A percentile compares a stretch with the other conserved stretches of the same genome.
phyloP scores from a whole-genome alignment of 2,797 vertebrate species.

The Coilia nasus region DNA sequence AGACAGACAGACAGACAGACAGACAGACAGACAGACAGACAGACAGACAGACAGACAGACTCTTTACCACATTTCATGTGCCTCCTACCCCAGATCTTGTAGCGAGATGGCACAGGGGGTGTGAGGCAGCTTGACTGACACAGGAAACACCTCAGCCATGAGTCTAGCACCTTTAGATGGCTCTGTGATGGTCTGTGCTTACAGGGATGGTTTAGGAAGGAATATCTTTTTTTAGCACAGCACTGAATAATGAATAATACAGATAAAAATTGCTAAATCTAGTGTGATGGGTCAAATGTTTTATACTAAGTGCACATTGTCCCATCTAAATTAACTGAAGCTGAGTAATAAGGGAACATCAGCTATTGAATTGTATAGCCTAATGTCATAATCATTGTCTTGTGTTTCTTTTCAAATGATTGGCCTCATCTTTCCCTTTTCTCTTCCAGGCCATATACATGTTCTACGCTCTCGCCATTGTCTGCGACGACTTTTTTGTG shows the following conservation, averaged over 20 bases:
- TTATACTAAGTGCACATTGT: no score
- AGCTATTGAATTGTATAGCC: no score
- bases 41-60: background rate
- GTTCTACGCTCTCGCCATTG: conserved; percentile 81
- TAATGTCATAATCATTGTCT: background rate
- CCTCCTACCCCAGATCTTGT: background rate
- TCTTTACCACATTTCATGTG: conserved; percentile 8
- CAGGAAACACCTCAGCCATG: background rate
- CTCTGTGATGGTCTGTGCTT: background rate
- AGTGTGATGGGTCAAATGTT: no score
- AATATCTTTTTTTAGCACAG: background rate
- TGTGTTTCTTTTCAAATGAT: background rate
- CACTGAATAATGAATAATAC: no score
- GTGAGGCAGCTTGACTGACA: background rate
- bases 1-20: background rate
- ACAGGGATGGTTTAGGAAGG: background rate
- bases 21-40: background rate
- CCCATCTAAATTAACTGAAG: no score
- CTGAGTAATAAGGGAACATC: no score
- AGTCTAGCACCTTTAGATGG: background rate
- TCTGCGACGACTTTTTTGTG: conserved; percentile 83
- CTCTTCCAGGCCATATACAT: conserved; percentile 78
- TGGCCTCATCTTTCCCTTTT: background rate
- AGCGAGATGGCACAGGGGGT: background rate
- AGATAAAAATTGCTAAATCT: no score